Percentiles rank a stretch among this genome's conserved stretches.
These are phyloP conservation scores for Apteryx mantelli DNA, from an alignment of 2,113 vertebrate genomes.

Conservation along the genomic window DNA sequence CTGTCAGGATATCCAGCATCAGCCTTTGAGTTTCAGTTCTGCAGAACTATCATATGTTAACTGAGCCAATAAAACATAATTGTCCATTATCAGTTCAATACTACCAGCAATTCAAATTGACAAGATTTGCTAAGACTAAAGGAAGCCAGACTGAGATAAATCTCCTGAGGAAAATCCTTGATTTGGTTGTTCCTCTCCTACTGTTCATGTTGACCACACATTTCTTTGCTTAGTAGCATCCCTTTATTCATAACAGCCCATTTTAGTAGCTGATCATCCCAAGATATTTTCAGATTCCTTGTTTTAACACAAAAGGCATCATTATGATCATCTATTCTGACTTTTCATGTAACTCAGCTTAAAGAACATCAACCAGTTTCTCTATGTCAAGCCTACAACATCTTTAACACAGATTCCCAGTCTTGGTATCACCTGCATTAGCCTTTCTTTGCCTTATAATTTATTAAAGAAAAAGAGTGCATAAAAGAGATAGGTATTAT, in stretches of 20 bases:
- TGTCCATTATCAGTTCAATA: slow-evolving; percentile 24
- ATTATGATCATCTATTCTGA: not conserved
- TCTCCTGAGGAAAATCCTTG: not conserved
- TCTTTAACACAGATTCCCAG: not conserved
- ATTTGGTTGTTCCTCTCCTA: not conserved
- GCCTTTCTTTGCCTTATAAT: not conserved
- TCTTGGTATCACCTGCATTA: not conserved
- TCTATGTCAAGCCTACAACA: not conserved
- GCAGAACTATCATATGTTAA: not conserved
- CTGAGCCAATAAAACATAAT: slow-evolving; percentile 1
- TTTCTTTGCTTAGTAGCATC: not conserved
- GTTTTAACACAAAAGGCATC: not conserved
- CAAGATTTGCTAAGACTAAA: not conserved
- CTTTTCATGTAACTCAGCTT: not conserved
- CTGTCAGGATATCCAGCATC: not conserved
- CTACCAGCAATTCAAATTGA: slow-evolving; percentile 16
- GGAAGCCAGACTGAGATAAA: not conserved
- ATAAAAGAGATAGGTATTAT: not conserved
- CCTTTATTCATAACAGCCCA: not conserved
- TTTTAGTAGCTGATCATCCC: not conserved
- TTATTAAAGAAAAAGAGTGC: not conserved
- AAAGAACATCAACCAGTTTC: not conserved
- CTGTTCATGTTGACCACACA: accelerated
- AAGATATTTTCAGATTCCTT: not conserved
- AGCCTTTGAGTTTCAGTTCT: not conserved